Conservation (phyloP, 2,113 vertebrate genomes). For the Oreochromis niloticus region DNA sequence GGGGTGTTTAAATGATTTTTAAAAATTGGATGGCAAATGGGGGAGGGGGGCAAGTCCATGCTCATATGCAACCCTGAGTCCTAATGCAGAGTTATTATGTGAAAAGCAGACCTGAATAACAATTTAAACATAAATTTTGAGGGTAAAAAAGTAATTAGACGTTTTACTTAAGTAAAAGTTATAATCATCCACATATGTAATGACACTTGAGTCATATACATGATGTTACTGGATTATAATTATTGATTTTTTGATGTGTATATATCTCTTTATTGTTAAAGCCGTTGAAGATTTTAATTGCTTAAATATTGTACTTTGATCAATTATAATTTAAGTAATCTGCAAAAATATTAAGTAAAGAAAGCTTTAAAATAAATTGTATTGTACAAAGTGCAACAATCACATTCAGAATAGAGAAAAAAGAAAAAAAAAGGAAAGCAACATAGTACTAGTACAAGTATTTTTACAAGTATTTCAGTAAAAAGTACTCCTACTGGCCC, state of each 20-base stretch:
- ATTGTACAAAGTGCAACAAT: background rate
- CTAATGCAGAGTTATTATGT: background rate
- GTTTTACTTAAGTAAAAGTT: background rate
- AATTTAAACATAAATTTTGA: background rate
- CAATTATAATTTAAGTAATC: background rate
- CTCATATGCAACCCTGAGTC: background rate
- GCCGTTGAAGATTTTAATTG: background rate
- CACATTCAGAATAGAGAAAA: background rate
- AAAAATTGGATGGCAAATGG: background rate
- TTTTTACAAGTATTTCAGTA: background rate
- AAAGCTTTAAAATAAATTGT: background rate
- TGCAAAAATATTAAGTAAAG: background rate
- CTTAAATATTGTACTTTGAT: background rate
- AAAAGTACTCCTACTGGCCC: background rate
- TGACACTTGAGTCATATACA: background rate
- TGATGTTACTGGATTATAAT: background rate
- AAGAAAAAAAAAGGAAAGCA: background rate
- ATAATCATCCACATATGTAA: background rate
- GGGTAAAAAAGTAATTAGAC: background rate
- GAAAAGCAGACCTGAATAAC: background rate
- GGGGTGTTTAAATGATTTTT: background rate
- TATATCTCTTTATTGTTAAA: background rate
- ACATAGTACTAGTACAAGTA: background rate
- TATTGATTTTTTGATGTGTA: background rate
- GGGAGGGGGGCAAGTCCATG: background rate